Percentiles rank a stretch among this genome's conserved stretches.
Evolutionary conservation across 2,113 vertebrate genomes (phyloP).

Genomic region (Myrmecobius fasciatus): DNA sequence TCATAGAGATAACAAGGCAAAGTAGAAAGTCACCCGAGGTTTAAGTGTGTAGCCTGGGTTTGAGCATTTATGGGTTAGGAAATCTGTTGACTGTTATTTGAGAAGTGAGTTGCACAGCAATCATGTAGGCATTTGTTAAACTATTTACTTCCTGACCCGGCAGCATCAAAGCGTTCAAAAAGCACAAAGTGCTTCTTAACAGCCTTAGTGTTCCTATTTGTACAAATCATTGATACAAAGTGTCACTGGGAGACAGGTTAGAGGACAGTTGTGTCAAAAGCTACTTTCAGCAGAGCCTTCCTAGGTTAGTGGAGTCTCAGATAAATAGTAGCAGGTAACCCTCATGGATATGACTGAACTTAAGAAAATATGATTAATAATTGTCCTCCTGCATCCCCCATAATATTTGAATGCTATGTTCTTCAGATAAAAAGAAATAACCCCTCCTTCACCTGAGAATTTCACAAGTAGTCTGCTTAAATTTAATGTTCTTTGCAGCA

Average conservation of each 20-base stretch:
- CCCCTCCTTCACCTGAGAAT: not conserved
- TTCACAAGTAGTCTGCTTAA: conserved; percentile 59
- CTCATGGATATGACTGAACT: not conserved
- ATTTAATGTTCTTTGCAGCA: conserved; percentile 14
- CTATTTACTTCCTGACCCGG: not conserved
- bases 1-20: not conserved
- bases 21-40: not conserved
- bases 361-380: not conserved
- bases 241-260: not conserved
- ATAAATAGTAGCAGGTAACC: not conserved
- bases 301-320: not conserved
- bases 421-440: conserved; percentile 31
- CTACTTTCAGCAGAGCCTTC: not conserved
- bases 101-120: not conserved
- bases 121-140: not conserved
- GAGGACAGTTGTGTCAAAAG: not conserved
- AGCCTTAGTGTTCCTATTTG: not conserved
- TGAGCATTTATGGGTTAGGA: not conserved
- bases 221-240: conserved; percentile 15
- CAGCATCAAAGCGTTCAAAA: conserved; percentile 39
- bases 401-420: not conserved
- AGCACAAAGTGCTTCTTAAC: conserved; percentile 19
- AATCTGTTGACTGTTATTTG: conserved; percentile 5
- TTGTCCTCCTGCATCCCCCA: not conserved
- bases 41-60: not conserved